Evolutionary conservation across 2,888 invertebrate species (phyloP), one percentile per base, ranked within the genome.

Genomic region (Panorpa germanica): DNA sequence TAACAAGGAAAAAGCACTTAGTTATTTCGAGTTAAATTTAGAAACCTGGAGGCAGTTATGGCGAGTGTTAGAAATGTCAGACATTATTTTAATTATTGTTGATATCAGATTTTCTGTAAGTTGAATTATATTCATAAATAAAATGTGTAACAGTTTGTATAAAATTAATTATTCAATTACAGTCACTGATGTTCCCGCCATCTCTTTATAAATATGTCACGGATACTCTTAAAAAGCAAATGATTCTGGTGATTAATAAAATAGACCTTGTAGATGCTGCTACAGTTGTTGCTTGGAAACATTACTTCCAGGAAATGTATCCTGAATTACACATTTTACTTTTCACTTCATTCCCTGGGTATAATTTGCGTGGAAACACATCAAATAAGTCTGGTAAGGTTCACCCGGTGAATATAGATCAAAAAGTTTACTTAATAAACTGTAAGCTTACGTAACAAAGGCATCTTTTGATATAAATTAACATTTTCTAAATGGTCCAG

Each of bases 11-110:
- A 60, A 65, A 34, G 63, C 72, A 4, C 55, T 90, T 37, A 85
- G 88, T 28, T 80, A 83, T 44, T 90, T 88, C 50, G 93, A 95
- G 50, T 50, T 91, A 35, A 95, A 95, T 56, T 53, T 95, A 40
- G 93, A 95, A 56, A 93, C 93, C 0, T 95, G 93, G 93, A 56
- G 93, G 9, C 95, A 95, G 44, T 51, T 95, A 36, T 95, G 95
- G 95, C 58, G 95, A 22, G 93, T 95, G 0, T 47, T 90, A 5
- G 95, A 95, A 53, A 83, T 91, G 70, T 86, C 90, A 1, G 93
- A 95, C 45, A 60, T 95, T 16, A 48, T 93, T 9, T 56, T 95
- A 8, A 63, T 86, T 6, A 81, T 95, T 36, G 80, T 83, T 0
- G 95, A 95, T 50, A 77, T 88, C 26, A 62, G 90, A 46, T 88